Percentiles rank a stretch among this genome's conserved stretches.
Conservation (phyloP, 2,113 vertebrate genomes). For the Pygoscelis adeliae region DNA sequence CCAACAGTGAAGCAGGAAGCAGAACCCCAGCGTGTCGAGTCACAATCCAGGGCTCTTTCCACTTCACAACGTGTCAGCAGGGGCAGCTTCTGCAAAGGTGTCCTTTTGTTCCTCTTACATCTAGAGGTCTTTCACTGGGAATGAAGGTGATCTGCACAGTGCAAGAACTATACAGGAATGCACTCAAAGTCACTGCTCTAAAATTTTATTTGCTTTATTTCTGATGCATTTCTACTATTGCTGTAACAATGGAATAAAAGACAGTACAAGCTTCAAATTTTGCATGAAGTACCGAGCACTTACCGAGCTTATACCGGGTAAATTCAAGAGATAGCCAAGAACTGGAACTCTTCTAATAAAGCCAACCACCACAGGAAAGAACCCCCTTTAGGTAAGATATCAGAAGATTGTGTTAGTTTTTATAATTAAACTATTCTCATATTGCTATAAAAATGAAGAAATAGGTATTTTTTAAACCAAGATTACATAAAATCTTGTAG, state of each 20-base stretch:
- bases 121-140: not conserved
- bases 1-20: not conserved
- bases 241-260: not conserved
- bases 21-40: not conserved
- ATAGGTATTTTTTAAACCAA: not conserved
- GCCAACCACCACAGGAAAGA: conserved; percentile 94
- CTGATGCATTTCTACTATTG: not conserved
- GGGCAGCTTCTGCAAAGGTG: not conserved
- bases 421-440: not conserved
- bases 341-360: conserved; percentile 97
- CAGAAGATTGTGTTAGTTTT: not conserved
- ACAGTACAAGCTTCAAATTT: not conserved
- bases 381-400: conserved; percentile 81
- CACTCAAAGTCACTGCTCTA: not conserved
- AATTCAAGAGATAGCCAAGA: conserved; percentile 94
- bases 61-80: accelerated
- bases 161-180: not conserved
- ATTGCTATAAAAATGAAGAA: not conserved
- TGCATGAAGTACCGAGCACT: conserved; percentile 65
- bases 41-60: not conserved
- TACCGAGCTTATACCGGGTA: conserved; percentile 96
- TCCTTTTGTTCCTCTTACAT: not conserved
- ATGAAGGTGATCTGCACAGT: not conserved
- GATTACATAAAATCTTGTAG: not conserved
- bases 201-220: not conserved